phyloP scores from a whole-genome alignment of 2,113 vertebrate genomes.

The Illadopsis cleaveri region DNA sequence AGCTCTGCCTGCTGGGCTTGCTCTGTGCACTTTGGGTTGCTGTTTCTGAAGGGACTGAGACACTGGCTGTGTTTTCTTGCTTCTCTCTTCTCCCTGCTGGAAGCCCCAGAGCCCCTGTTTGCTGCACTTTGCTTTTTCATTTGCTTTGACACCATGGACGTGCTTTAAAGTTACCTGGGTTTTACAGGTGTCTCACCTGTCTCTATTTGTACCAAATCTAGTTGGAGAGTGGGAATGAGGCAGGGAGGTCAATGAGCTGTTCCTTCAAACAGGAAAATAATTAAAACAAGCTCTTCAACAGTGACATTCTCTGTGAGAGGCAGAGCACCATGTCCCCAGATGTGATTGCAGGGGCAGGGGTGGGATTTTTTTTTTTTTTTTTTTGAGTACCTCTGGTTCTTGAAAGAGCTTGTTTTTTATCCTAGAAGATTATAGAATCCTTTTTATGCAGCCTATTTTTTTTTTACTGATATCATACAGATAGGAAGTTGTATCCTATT shows the following conservation, averaged over 20 bases:
- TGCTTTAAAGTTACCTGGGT: neutral
- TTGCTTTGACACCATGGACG: fast-evolving
- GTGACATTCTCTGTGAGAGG: neutral
- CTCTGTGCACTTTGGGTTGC: neutral
- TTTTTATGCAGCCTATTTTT: neutral
- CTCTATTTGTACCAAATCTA: neutral
- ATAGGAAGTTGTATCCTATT: neutral
- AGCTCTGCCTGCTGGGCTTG: neutral
- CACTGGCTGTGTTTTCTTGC: neutral
- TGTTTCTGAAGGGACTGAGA: neutral
- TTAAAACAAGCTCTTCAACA: neutral
- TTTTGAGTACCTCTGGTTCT: neutral
- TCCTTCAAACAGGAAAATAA: neutral
- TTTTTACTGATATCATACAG: neutral
- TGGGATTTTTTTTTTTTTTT: fast-evolving
- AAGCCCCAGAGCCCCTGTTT: neutral
- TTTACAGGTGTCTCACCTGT: neutral
- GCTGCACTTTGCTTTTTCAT: neutral
- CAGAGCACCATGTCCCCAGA: fast-evolving
- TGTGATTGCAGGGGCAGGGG: neutral
- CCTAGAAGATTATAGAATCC: neutral
- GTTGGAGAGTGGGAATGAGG: neutral
- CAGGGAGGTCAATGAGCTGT: neutral
- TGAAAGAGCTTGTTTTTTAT: neutral
- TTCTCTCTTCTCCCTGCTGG: neutral